Evolutionary conservation across 2,797 vertebrate species (phyloP).

Genomic region (Ctenopoma multispine): DNA sequence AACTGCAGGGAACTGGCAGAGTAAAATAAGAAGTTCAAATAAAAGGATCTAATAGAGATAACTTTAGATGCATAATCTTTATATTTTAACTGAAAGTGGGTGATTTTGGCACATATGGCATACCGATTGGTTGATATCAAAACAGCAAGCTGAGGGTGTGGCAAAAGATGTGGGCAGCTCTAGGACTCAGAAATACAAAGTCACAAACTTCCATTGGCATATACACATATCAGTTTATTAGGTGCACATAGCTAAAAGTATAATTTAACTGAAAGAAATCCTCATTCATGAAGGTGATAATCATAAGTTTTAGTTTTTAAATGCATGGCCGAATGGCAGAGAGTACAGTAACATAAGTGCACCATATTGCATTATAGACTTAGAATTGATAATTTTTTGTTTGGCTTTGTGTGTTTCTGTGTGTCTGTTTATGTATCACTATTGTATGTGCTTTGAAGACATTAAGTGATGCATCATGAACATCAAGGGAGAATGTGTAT

Average conservation of each 20-base stretch:
- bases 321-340: neutral
- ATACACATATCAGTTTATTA: neutral
- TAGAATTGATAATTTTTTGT: constrained; percentile 7
- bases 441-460: constrained; percentile 6
- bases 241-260: too few species aligned
- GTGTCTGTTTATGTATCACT: constrained; percentile 1
- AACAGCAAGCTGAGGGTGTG: constrained; percentile 44
- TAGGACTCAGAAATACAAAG: constrained; percentile 31
- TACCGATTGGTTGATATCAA: constrained; percentile 39
- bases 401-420: neutral
- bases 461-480: neutral
- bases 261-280: neutral
- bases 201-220: constrained; percentile 16
- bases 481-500: neutral
- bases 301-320: too few species aligned
- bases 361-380: constrained; percentile 1
- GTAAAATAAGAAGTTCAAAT: constrained; percentile 38
- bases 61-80: constrained; percentile 48
- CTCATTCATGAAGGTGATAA: neutral
- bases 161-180: constrained; percentile 39
- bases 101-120: constrained; percentile 51
- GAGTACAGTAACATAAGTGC: neutral
- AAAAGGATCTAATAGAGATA: constrained; percentile 41
- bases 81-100: constrained; percentile 63
- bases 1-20: constrained; percentile 43